phyloP scores from a whole-genome alignment of 2,888 invertebrate species.

The Chaetoderma sp. region DNA sequence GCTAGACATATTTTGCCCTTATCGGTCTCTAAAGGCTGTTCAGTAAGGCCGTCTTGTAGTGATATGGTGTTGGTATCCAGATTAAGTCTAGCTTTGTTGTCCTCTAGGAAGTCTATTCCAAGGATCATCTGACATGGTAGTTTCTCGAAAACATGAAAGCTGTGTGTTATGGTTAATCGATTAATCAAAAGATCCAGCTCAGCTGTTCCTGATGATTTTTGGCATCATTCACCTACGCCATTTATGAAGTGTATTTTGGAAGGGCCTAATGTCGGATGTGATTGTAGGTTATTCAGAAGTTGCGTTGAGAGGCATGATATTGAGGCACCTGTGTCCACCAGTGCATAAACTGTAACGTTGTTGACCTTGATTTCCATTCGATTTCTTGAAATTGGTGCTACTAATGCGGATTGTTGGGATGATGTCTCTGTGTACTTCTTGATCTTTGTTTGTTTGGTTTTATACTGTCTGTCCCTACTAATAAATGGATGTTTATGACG shows the following conservation, averaged over 20 bases:
- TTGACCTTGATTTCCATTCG: not conserved
- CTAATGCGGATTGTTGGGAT: no score
- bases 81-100: not conserved
- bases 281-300: not conserved
- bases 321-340: not conserved
- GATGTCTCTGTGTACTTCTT: no score
- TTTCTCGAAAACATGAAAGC: not conserved
- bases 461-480: no score
- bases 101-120: conserved; percentile 4
- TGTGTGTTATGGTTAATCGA: not conserved
- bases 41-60: not conserved
- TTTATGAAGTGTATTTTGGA: no score
- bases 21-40: not conserved
- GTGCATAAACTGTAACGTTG: not conserved
- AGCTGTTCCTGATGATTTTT: not conserved
- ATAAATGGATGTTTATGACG: no score
- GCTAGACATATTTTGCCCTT: not conserved
- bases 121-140: not conserved
- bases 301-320: not conserved
- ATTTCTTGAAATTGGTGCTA: not conserved
- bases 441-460: no score
- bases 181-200: not conserved
- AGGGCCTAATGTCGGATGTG: not conserved
- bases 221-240: not conserved
- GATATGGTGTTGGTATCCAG: not conserved